Evolutionary conservation across 2,113 vertebrate genomes (phyloP).

Genomic region (Dinomys branickii): DNA sequence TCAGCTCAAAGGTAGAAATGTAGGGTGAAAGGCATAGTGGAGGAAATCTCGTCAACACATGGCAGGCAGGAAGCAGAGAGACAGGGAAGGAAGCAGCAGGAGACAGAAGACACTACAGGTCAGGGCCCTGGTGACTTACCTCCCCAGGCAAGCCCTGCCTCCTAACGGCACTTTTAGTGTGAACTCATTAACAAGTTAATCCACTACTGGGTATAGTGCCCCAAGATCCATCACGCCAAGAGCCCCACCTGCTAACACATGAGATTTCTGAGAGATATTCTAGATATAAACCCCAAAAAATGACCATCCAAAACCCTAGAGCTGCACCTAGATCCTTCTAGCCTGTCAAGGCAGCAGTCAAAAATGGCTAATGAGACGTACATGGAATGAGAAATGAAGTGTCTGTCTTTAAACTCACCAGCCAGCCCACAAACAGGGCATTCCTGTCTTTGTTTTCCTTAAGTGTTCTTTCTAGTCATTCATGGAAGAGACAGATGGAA

Average conservation of each 20-base stretch:
- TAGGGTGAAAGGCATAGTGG: not conserved
- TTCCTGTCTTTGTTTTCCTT: not conserved
- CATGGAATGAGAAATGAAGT: too few species aligned
- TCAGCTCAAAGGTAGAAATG: not conserved
- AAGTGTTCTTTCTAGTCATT: not conserved
- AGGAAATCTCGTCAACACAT: not conserved
- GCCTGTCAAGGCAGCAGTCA: rapidly evolving
- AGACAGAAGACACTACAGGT: not conserved
- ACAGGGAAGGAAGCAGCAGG: not conserved
- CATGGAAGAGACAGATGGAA: too few species aligned
- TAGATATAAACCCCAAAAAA: not conserved
- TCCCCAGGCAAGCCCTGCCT: not conserved
- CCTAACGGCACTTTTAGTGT: not conserved
- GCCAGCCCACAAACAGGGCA: not conserved
- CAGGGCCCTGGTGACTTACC: not conserved
- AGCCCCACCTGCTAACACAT: not conserved
- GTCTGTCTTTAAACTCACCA: not conserved
- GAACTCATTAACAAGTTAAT: not conserved
- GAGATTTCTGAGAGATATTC: not conserved
- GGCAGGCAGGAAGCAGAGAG: not conserved
- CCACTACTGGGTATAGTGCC: not conserved
- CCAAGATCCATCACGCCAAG: not conserved
- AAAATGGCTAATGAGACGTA: not conserved
- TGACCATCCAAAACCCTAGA: not conserved
- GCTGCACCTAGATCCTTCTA: not conserved